A percentile compares a stretch with the other conserved stretches of the same genome.
phyloP scores from a whole-genome alignment of 2,113 vertebrate species.

The Atractosteus spatula region DNA sequence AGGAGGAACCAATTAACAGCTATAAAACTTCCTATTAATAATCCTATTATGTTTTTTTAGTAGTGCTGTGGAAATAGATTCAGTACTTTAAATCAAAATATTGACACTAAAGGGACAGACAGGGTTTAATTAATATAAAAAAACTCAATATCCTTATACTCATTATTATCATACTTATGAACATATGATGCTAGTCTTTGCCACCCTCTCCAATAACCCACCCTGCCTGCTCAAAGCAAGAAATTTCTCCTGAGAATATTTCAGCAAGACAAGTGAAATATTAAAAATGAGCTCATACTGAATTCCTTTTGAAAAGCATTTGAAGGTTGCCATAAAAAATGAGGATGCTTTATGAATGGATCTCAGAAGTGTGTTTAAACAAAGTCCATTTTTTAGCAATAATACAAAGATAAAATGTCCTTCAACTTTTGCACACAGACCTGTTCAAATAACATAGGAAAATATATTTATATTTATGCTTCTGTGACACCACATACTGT shows the following conservation, averaged over 20 bases:
- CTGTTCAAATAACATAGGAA: conserved; percentile 13
- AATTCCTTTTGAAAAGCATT: conserved; percentile 4
- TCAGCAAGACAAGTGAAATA: conserved; percentile 35
- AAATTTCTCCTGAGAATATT: conserved; percentile 25
- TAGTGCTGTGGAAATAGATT: too few species aligned
- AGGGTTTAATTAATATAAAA: conserved; percentile 29
- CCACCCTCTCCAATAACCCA: background rate
- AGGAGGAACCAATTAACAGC: too few species aligned
- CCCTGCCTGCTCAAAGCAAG: conserved; percentile 10
- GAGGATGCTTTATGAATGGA: conserved; percentile 14
- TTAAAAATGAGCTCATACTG: conserved; percentile 19
- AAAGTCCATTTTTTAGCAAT: background rate
- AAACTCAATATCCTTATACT: conserved; percentile 28
- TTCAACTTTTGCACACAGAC: conserved; percentile 19
- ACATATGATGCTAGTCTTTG: conserved; percentile 28
- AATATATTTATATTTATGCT: conserved; percentile 20
- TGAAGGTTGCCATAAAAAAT: conserved; percentile 25
- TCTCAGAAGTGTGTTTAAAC: conserved; percentile 14
- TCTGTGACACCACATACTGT: conserved; percentile 20
- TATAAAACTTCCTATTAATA: too few species aligned
- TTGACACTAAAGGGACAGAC: too few species aligned
- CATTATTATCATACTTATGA: conserved; percentile 26
- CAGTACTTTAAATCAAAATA: too few species aligned
- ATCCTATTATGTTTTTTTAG: too few species aligned
- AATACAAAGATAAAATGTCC: conserved; percentile 24